Evolutionary conservation across 2,888 invertebrate species (phyloP), one percentile per base, ranked within the genome.

Genomic region (Glomeris marginata): DNA sequence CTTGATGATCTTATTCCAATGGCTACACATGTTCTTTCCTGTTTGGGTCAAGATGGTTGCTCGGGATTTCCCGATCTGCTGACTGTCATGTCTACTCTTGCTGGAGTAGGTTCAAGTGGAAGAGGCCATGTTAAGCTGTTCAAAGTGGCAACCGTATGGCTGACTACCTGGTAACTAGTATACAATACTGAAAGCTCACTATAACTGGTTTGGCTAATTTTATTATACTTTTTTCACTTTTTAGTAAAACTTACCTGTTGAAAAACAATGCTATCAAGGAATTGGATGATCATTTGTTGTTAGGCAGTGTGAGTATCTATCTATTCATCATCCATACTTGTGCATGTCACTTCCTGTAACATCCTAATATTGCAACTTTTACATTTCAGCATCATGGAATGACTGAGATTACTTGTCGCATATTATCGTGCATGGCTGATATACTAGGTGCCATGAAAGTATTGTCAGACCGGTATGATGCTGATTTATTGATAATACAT

Each of bases 341-440:
- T 65, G 64, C 64, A 5, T 28, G 64, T 50, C 50, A 58, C 45
- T 28, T 22, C 11, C 41, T 41, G 6, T 13, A 28, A 40, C n/a
- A 41, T 18, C 15, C n/a, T 8, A 21, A 21, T 41, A 48, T 22
- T 47, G 11, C 15, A 41, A 5, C 21, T 36, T 49, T 18, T 21
- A 21, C 44, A 41, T 46, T 53, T 16, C 36, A 65, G 62, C 65
- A 65, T 54, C 61, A 64, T 55, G 56, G 59, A 21, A 61, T 68
- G 56, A 55, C 68, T 55, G 68, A 68, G 51, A 65, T 67, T 0
- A 80, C 86, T 0, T 87, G 87, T 59, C 84, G 85, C 43, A 71
- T 92, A 37, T 67, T 92, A 34, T 81, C 84, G 11, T 92, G 92
- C 61, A 72, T 91, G 13, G 80, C 84, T 2, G 90, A 91, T 61